Conservation (phyloP, 1,140 invertebrate genomes). For the Palaemon carinicauda region DNA sequence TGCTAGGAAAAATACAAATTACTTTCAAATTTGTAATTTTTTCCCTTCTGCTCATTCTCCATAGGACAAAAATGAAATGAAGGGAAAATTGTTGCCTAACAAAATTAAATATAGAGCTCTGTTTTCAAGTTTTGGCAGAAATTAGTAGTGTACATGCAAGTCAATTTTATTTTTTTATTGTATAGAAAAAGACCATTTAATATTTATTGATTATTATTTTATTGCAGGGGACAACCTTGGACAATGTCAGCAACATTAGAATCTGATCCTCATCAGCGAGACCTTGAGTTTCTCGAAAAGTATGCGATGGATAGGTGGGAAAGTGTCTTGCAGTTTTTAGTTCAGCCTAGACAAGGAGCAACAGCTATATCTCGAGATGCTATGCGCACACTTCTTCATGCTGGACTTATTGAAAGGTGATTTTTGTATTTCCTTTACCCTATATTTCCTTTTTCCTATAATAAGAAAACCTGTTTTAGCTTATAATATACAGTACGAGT, state of each 20-base stretch:
- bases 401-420: conserved; percentile 83
- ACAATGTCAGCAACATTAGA: conserved; percentile 49
- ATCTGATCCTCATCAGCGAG: conserved; percentile 86
- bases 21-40: too few species aligned
- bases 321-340: conserved; percentile 96
- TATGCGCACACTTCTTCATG: conserved; percentile 87
- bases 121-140: not conserved
- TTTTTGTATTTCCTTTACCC: not conserved
- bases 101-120: too few species aligned
- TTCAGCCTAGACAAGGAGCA: conserved; percentile 75
- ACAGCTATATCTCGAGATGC: conserved; percentile 94
- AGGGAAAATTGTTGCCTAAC: too few species aligned
- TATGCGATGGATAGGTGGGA: conserved; percentile 96
- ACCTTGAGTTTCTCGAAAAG: conserved; percentile 87
- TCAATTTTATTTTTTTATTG: not conserved
- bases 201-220: not conserved
- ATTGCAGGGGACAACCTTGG: conserved; percentile 44
- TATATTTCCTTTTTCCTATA: too few species aligned
- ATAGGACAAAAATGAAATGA: too few species aligned
- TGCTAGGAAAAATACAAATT: too few species aligned
- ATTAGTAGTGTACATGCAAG: not conserved
- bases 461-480: too few species aligned
- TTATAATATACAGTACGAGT: too few species aligned
- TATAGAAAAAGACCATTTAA: conserved; percentile 79
- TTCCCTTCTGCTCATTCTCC: too few species aligned